phyloP scores from a whole-genome alignment of 1,140 invertebrate genomes.

The Cydia fagiglandana region DNA sequence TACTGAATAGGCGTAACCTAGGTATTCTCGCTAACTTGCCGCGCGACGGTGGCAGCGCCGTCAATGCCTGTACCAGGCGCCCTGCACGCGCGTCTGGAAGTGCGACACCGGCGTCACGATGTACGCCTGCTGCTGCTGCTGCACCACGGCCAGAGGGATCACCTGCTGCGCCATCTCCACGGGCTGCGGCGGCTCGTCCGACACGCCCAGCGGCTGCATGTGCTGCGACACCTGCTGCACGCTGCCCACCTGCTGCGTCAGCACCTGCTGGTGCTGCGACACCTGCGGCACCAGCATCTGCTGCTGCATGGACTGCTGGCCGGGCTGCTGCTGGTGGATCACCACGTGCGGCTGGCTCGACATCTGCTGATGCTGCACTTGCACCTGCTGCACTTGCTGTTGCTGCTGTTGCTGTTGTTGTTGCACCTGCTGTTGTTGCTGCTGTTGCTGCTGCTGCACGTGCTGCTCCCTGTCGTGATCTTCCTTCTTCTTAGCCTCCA shows the following conservation, averaged over 20 bases:
- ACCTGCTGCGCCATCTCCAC: constrained; percentile 82
- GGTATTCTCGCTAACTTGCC: constrained; percentile 70
- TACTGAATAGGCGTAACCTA: constrained; percentile 75
- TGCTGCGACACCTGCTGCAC: constrained; percentile 72
- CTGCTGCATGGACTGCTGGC: constrained; percentile 73
- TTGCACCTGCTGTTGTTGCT: constrained; percentile 65
- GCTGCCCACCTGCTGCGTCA: constrained; percentile 62
- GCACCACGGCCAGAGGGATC: constrained; percentile 81
- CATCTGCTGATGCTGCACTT: constrained; percentile 71
- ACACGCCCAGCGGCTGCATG: constrained; percentile 74
- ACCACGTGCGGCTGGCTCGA: constrained; percentile 74
- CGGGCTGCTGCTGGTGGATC: constrained; percentile 73
- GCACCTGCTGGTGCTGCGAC: constrained; percentile 76
- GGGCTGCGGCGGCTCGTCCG: constrained; percentile 71
- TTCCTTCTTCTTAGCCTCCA: constrained; percentile 75
- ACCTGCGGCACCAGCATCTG: constrained; percentile 76
- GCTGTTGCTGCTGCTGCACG: constrained; percentile 63
- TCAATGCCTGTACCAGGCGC: constrained; percentile 78
- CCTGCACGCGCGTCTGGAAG: constrained; percentile 77
- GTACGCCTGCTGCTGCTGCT: constrained; percentile 80
- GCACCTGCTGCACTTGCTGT: constrained; percentile 59
- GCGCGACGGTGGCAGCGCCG: constrained; percentile 42
- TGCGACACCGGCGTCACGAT: constrained; percentile 82
- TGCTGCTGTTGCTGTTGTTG: constrained; percentile 65
- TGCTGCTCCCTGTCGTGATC: constrained; percentile 69